Conservation (phyloP, 2,888 invertebrate species). For the Pandemis heparana region DNA sequence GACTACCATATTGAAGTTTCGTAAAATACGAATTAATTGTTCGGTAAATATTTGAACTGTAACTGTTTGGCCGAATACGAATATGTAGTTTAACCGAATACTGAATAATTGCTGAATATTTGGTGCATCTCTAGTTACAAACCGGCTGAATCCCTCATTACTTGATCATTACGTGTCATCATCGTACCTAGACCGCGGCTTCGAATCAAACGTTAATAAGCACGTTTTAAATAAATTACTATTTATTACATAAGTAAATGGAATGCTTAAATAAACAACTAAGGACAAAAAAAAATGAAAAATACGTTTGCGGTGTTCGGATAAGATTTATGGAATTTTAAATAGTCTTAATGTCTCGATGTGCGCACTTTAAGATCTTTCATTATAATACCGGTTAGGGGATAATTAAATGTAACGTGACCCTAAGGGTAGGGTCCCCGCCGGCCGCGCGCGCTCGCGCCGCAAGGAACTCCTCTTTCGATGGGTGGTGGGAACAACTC, state of each 20-base stretch:
- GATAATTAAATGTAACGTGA: neutral
- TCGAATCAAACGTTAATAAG: conserved; percentile 34
- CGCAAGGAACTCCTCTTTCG: conserved; percentile 44
- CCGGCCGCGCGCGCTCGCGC: conserved; percentile 29
- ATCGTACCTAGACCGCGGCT: conserved; percentile 27
- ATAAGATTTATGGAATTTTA: conserved; percentile 41
- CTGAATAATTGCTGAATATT: no score
- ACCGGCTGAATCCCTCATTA: conserved; percentile 20
- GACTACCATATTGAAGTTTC: no score
- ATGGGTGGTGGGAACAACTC: conserved; percentile 53
- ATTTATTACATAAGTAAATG: conserved; percentile 35
- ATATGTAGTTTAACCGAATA: no score
- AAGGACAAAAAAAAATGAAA: conserved; percentile 1
- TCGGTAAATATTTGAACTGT: no score
- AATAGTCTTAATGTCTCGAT: conserved; percentile 41
- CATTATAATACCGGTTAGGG: conserved; percentile 17
- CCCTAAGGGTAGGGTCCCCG: neutral
- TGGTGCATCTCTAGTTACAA: neutral
- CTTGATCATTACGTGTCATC: conserved; percentile 14
- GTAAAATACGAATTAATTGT: no score
- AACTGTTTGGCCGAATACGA: no score
- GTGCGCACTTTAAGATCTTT: conserved; percentile 45
- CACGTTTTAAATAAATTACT: conserved; percentile 39
- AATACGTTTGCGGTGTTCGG: conserved; percentile 26
- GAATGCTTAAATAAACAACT: conserved; percentile 30